Percentiles rank a stretch among this genome's conserved stretches.
These are phyloP conservation scores for Rhabdomys dilectus DNA, from an alignment of 2,113 vertebrate genomes.

Conservation along the genomic window DNA sequence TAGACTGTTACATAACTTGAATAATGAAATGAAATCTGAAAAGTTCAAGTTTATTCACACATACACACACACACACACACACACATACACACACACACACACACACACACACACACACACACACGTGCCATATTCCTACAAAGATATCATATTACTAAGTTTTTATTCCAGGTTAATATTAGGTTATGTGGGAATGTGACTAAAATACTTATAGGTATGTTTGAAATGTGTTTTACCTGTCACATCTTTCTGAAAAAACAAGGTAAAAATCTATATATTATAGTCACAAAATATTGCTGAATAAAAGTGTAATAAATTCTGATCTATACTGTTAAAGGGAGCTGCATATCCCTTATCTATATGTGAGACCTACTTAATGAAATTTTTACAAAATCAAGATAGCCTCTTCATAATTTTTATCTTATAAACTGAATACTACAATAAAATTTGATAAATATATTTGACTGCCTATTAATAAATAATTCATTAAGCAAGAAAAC, in stretches of 20 bases:
- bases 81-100: background rate
- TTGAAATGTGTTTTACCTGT: background rate
- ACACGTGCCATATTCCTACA: background rate
- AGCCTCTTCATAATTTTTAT: background rate
- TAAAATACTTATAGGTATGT: background rate
- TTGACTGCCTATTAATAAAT: background rate
- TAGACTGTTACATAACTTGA: background rate
- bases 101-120: background rate
- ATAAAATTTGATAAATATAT: background rate
- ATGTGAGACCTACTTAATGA: background rate
- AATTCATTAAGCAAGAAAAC: background rate
- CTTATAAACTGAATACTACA: constrained; percentile 8
- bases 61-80: background rate
- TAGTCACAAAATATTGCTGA: background rate
- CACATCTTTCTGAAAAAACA: background rate
- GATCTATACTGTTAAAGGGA: background rate
- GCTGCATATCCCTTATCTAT: background rate
- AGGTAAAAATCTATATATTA: background rate
- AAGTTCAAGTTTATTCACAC: background rate
- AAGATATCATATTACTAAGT: background rate
- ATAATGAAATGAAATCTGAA: background rate
- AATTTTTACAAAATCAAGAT: constrained; percentile 15
- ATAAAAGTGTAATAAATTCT: background rate
- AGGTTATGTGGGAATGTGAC: background rate
- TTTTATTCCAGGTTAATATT: background rate